Conservation (phyloP, 2,888 invertebrate genomes). For the Aradus depressus region DNA sequence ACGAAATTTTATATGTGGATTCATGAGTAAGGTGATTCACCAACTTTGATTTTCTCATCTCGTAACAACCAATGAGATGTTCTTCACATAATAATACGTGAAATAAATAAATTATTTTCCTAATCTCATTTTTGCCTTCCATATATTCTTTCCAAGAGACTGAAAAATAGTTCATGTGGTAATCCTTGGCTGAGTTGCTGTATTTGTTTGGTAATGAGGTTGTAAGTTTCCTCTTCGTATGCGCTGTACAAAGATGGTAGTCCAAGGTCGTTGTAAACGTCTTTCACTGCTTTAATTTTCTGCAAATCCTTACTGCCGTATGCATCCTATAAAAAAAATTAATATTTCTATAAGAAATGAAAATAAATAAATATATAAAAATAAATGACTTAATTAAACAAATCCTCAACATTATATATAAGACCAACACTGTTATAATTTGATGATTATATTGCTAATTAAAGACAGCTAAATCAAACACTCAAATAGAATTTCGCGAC, state of each 20-base stretch:
- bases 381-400: not conserved
- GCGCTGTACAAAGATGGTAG: constrained; percentile 63
- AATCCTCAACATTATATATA: too few species aligned
- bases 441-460: too few species aligned
- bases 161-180: constrained; percentile 70
- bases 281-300: constrained; percentile 56
- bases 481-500: too few species aligned
- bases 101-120: too few species aligned
- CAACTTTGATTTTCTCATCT: too few species aligned
- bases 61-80: too few species aligned
- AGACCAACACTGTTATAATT: too few species aligned
- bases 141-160: constrained; percentile 55
- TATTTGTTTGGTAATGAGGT: constrained; percentile 68
- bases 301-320: constrained; percentile 59
- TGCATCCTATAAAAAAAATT: constrained; percentile 43
- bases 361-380: not conserved
- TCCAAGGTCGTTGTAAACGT: constrained; percentile 64
- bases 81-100: too few species aligned
- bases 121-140: constrained; percentile 14
- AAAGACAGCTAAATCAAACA: too few species aligned
- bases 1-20: too few species aligned
- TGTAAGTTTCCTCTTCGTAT: constrained; percentile 74
- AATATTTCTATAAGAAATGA: not conserved
- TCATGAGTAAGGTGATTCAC: too few species aligned
- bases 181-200: constrained; percentile 71